Conservation (phyloP, 2,113 vertebrate genomes). For the Notiomystis cincta region DNA sequence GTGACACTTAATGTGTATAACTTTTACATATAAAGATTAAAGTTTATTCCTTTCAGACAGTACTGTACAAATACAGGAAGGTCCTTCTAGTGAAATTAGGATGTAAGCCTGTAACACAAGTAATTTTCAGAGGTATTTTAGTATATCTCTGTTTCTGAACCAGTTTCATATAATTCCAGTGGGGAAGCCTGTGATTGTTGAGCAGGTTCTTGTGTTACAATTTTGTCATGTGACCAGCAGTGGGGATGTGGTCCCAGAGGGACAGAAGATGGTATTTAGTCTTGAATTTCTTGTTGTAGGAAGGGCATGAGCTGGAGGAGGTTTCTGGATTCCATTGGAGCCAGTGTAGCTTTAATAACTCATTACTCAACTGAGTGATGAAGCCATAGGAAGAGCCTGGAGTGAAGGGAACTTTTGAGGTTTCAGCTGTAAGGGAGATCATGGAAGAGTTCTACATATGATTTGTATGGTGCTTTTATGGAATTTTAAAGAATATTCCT, state of each 20-base stretch:
- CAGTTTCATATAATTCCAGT: accelerated
- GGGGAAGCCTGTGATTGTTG: neutral
- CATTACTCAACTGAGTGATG: neutral
- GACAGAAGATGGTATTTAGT: neutral
- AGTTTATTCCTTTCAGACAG: neutral
- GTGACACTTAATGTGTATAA: neutral
- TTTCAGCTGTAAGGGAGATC: neutral
- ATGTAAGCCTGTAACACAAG: neutral
- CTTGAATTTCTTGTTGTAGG: neutral
- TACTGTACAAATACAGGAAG: neutral
- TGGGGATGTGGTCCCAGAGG: neutral
- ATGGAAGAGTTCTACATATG: neutral
- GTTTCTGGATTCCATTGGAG: neutral
- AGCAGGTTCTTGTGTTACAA: neutral
- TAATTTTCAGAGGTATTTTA: neutral
- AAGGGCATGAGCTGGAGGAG: neutral
- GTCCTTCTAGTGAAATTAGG: neutral
- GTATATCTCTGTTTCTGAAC: neutral
- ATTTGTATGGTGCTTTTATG: neutral
- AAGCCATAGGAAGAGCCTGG: neutral
- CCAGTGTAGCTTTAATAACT: neutral
- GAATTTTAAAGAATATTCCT: neutral
- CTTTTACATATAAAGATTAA: neutral
- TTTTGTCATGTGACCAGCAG: neutral
- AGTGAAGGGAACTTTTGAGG: neutral